These are phyloP conservation scores for Rallus limicola DNA, from an alignment of 2,113 vertebrate species.

Conservation along the genomic window DNA sequence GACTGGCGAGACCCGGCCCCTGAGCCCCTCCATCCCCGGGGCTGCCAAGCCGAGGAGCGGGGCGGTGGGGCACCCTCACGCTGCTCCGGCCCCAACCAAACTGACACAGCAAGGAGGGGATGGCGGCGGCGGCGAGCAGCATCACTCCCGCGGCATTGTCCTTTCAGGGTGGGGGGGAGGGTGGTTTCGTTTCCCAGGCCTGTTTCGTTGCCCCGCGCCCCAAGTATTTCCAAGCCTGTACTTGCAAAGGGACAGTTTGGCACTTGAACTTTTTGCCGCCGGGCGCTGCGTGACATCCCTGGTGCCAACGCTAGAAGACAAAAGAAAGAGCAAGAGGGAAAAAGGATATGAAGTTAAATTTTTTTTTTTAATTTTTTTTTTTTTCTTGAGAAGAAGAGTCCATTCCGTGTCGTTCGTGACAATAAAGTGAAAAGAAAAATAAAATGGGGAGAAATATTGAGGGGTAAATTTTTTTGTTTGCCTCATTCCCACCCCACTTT, in stretches of 20 bases:
- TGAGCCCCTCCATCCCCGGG: slow-evolving; percentile 43
- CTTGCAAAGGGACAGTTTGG: slow-evolving; percentile 68
- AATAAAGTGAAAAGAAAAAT: slow-evolving; percentile 57
- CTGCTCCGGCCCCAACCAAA: slow-evolving; percentile 64
- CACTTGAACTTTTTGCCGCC: slow-evolving; percentile 72
- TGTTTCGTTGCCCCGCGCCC: slow-evolving; percentile 57
- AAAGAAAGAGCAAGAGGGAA: slow-evolving; percentile 66
- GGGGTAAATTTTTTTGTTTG: neutral
- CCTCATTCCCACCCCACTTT: slow-evolving; percentile 54
- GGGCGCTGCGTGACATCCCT: slow-evolving; percentile 54
- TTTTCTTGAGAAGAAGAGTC: slow-evolving; percentile 44
- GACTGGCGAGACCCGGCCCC: slow-evolving; percentile 42
- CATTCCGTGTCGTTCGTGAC: slow-evolving; percentile 70
- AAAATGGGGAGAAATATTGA: slow-evolving; percentile 47
- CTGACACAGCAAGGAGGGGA: slow-evolving; percentile 84
- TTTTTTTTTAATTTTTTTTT: neutral
- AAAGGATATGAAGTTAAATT: slow-evolving; percentile 50
- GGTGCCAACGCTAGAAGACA: slow-evolving; percentile 65
- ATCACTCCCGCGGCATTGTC: slow-evolving; percentile 79
- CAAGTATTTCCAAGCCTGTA: slow-evolving; percentile 60
- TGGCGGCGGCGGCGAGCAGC: slow-evolving; percentile 83
- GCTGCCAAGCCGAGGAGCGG: slow-evolving; percentile 29
- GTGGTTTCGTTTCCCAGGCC: slow-evolving; percentile 45
- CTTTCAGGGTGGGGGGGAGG: slow-evolving; percentile 63
- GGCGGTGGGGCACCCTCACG: slow-evolving; percentile 20